A percentile compares a stretch with the other conserved stretches of the same genome.
phyloP scores from a whole-genome alignment of 92 coral and sea anemone genomes.

The Epizoanthus fatuus region DNA sequence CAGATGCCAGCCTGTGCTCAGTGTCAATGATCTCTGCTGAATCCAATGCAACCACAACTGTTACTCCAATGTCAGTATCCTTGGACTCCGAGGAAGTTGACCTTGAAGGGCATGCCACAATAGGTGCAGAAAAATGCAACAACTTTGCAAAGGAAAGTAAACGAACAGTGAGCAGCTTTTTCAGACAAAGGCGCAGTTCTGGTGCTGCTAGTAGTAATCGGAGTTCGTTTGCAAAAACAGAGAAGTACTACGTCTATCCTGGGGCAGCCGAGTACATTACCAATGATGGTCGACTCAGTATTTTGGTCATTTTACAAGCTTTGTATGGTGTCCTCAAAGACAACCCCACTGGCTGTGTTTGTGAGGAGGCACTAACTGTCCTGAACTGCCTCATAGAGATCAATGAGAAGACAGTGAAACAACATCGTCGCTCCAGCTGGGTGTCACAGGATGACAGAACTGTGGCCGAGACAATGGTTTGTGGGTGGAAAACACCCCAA shows the following conservation, averaged over 20 bases:
- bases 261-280: slow-evolving; percentile 96
- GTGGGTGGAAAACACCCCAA: slow-evolving; percentile 84
- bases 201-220: slow-evolving; percentile 45
- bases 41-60: slow-evolving; percentile 14
- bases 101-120: slow-evolving; percentile 2
- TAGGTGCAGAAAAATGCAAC: neutral
- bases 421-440: slow-evolving; percentile 70
- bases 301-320: slow-evolving; percentile 87
- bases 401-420: slow-evolving; percentile 67
- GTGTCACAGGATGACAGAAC: slow-evolving; percentile 84
- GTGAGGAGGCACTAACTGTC: slow-evolving; percentile 78
- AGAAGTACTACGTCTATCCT: slow-evolving; percentile 84
- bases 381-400: slow-evolving; percentile 73
- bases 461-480: slow-evolving; percentile 83
- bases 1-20: slow-evolving; percentile 37
- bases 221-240: slow-evolving; percentile 72
- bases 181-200: slow-evolving; percentile 54
- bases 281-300: slow-evolving; percentile 88
- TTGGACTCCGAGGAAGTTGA: slow-evolving; percentile 19
- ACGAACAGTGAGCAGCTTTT: slow-evolving; percentile 19
- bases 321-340: slow-evolving; percentile 82
- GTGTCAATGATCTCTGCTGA: slow-evolving; percentile 33
- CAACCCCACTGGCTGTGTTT: slow-evolving; percentile 87
- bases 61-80: slow-evolving; percentile 14
- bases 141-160: neutral